Conservation (phyloP, 2,797 vertebrate species). For the Takifugu rubripes region DNA sequence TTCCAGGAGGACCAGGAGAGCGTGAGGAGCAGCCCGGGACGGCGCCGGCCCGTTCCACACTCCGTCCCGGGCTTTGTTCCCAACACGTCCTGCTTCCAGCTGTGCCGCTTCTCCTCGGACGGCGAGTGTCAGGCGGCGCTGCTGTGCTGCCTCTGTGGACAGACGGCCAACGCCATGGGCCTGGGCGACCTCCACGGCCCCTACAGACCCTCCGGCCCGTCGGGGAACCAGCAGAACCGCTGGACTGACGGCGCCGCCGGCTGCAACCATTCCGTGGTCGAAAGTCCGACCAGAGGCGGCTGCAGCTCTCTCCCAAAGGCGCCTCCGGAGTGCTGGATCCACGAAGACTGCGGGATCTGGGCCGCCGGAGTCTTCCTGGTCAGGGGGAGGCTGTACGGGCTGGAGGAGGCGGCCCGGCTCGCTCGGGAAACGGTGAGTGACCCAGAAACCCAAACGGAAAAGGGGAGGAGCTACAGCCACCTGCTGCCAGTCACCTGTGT, state of each 20-base stretch:
- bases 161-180: slow-evolving; percentile 58
- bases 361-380: slow-evolving; percentile 75
- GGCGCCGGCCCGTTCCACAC: not conserved
- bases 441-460: no score
- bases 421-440: slow-evolving; percentile 68
- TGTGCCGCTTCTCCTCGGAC: slow-evolving; percentile 51
- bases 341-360: slow-evolving; percentile 80
- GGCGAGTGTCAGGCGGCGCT: slow-evolving; percentile 18
- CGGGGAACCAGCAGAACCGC: slow-evolving; percentile 10
- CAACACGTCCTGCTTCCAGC: slow-evolving; percentile 68
- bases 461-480: no score
- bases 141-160: slow-evolving; percentile 73
- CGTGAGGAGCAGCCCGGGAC: slow-evolving; percentile 12
- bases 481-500: not conserved
- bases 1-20: slow-evolving; percentile 66
- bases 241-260: slow-evolving; percentile 3
- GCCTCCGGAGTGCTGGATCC: slow-evolving; percentile 71
- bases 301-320: no score
- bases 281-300: slow-evolving; percentile 5
- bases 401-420: slow-evolving; percentile 71
- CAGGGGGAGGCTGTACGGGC: slow-evolving; percentile 74
- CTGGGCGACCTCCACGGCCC: slow-evolving; percentile 81
- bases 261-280: not conserved
- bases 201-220: slow-evolving; percentile 41
- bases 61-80: slow-evolving; percentile 57